These are phyloP conservation scores for Pygmarrhopalites habei DNA, from an alignment of 1,140 invertebrate species.

Conservation along the genomic window DNA sequence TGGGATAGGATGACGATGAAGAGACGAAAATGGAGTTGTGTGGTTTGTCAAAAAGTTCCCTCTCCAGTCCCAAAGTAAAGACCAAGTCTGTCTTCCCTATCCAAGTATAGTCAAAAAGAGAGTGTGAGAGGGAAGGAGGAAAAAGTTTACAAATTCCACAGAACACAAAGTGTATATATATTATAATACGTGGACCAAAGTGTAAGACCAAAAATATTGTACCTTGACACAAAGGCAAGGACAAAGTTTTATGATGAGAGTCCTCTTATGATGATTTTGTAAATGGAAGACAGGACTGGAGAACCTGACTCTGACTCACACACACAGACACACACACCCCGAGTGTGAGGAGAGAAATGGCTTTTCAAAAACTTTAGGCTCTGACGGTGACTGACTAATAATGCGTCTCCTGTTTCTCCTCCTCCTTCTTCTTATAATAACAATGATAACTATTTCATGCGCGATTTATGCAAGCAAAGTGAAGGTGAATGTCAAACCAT, in stretches of 20 bases:
- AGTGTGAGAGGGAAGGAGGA: too few relatives aligned
- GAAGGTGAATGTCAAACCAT: constrained; percentile 10
- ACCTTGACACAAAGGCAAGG: not conserved
- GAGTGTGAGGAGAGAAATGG: not conserved
- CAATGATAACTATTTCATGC: not conserved
- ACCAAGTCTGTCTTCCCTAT: too few relatives aligned
- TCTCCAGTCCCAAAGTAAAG: too few relatives aligned
- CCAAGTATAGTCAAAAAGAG: too few relatives aligned
- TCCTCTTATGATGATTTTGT: not conserved
- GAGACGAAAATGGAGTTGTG: too few relatives aligned
- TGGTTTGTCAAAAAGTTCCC: too few relatives aligned
- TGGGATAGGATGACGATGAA: too few relatives aligned
- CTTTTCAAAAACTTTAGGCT: not conserved
- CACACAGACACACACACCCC: not conserved
- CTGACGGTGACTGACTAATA: constrained; percentile 1
- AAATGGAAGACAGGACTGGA: not conserved
- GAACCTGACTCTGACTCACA: not conserved
- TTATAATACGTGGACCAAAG: too few relatives aligned
- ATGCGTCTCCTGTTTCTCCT: not conserved
- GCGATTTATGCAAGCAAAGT: constrained; percentile 4
- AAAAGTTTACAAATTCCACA: too few relatives aligned
- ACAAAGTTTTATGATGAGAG: not conserved
- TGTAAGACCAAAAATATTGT: not conserved
- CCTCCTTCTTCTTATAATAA: not conserved
- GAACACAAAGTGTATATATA: too few relatives aligned